phyloP scores from a whole-genome alignment of 1,140 invertebrate species.

The Callitettix versicolor region DNA sequence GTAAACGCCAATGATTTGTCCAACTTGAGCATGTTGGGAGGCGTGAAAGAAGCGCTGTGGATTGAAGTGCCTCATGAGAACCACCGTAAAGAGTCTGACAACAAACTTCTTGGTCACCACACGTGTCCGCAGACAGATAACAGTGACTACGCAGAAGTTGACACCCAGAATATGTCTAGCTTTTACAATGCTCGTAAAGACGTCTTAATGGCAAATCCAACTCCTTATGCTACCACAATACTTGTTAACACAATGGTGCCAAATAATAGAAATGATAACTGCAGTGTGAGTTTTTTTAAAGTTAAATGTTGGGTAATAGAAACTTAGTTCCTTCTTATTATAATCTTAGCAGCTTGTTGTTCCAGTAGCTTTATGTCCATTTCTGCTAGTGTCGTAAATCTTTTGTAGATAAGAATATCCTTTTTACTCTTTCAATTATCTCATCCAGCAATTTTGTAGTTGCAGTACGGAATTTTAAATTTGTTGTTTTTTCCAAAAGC shows the following conservation, averaged over 20 bases:
- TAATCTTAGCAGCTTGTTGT: too few species aligned
- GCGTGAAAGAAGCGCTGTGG: conserved; percentile 60
- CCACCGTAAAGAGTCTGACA: conserved; percentile 46
- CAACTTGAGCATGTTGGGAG: conserved; percentile 16
- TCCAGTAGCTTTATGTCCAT: too few species aligned
- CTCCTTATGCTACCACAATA: conserved; percentile 76
- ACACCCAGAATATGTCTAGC: conserved; percentile 59
- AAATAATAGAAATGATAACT: conserved; percentile 31
- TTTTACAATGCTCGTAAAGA: conserved; percentile 63
- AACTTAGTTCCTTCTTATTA: too few species aligned
- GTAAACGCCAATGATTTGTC: conserved; percentile 20
- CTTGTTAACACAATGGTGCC: conserved; percentile 34
- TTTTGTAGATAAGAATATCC: too few species aligned
- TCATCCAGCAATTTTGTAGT: too few species aligned
- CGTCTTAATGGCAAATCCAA: conserved; percentile 44
- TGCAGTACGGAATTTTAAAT: too few species aligned
- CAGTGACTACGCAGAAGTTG: conserved; percentile 68
- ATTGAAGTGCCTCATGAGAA: conserved; percentile 61
- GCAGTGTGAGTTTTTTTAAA: conserved; percentile 33
- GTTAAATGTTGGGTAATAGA: too few species aligned
- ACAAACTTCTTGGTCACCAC: conserved; percentile 46
- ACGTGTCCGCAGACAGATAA: conserved; percentile 33
- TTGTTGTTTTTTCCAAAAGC: too few species aligned
- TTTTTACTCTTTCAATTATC: too few species aligned
- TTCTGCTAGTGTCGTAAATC: too few species aligned